Evolutionary conservation across 2,113 vertebrate species (phyloP), one percentile per base, ranked within the genome.

Genomic region (Cochlearius cochlearius): DNA sequence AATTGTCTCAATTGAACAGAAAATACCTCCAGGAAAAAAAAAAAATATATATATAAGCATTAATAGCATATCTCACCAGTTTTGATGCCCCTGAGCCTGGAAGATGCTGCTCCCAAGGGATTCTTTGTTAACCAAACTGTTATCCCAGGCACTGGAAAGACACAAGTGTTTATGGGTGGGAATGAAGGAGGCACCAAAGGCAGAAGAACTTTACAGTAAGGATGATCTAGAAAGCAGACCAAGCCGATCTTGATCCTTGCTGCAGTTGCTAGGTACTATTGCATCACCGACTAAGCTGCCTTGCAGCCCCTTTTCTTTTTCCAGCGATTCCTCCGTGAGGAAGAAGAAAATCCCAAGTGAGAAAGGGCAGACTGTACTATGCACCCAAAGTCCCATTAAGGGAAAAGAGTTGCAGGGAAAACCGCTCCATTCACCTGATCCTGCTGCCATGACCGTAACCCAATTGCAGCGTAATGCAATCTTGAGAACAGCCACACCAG

Each of bases 121-220:
- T 67, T 58, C 53, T 68, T 27, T 67, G 36, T 18, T 64, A 81
- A 67, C 27, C 21, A 93, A 83, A 23, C 3, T 3, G 19, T 66
- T 82, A 39, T 16, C 85, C 38, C 67, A 80, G 52, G 23, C 60
- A 60, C 79, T 75, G 50, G 22, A 91, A 92, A 62, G 30, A 90
- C 0, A 89, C 8, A 76, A 74, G 2, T 63, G 26, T 74, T 90
- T 77, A 86, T 0, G 0, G 13, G 7, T 41, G 38, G 22, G 30
- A 55, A 49, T 34, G 32, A 76, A 83, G 32, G 52, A 8, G 18
- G 14, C 26, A 90, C 19, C 15, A 67, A 68, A 72, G 38, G 30
- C 23, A 74, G n/a, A 36, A 95, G 21, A 78, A 8, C 8, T 80
- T 72, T 29, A 23, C 39, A 83, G 8, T 69, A 27, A 38, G 47